phyloP scores from a whole-genome alignment of 2,113 vertebrate genomes.

The Dipodomys ordii region DNA sequence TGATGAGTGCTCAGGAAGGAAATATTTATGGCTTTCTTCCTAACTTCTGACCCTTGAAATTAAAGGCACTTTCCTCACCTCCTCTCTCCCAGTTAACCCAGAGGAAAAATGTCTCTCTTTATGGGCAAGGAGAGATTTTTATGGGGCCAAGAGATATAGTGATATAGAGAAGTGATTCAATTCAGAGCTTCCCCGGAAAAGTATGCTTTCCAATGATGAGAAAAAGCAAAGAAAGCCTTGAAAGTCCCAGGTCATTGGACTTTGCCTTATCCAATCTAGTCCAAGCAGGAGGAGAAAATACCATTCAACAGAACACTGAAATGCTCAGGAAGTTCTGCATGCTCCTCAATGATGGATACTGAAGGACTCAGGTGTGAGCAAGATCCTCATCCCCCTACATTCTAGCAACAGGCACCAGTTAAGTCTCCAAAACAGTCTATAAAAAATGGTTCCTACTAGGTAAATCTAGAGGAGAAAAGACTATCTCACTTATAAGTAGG shows the following conservation, averaged over 20 bases:
- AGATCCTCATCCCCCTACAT: neutral
- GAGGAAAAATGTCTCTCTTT: conserved; percentile 82
- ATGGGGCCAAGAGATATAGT: conserved; percentile 53
- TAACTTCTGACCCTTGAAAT: conserved; percentile 87
- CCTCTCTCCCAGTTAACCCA: conserved; percentile 80
- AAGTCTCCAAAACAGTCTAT: neutral
- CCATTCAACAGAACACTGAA: neutral
- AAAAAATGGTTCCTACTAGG: neutral
- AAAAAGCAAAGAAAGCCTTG: neutral
- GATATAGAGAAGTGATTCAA: conserved; percentile 65
- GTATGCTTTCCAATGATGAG: neutral
- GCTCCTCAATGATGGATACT: neutral
- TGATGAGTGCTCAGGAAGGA: conserved; percentile 75
- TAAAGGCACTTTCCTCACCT: conserved; percentile 81
- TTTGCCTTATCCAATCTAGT: neutral
- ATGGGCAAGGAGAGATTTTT: conserved; percentile 71
- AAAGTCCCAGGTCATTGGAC: neutral
- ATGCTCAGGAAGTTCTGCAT: neutral
- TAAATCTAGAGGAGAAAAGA: neutral
- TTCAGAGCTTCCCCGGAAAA: neutral
- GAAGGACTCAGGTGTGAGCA: neutral
- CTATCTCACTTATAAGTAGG: neutral
- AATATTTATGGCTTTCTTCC: conserved; percentile 83
- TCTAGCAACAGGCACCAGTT: neutral
- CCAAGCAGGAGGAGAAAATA: neutral